phyloP scores from a whole-genome alignment of 1,140 invertebrate species.

The Brachionus koreanus region DNA sequence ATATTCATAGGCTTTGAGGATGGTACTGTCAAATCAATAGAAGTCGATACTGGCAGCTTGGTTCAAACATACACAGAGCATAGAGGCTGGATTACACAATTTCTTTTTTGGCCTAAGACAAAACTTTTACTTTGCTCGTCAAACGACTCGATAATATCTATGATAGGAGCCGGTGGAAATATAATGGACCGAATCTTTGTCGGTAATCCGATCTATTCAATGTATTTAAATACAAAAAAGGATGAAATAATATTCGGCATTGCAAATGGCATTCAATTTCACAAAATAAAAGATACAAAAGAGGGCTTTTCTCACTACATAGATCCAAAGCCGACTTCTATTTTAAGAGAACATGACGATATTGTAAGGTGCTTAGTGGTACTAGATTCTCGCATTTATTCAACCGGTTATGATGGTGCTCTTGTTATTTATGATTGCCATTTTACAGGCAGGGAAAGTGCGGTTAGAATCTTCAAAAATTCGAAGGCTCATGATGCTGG shows the following conservation, averaged over 20 bases:
- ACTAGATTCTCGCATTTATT: constrained; percentile 55
- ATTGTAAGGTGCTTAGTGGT: constrained; percentile 55
- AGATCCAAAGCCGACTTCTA: constrained; percentile 46
- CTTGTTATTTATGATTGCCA: constrained; percentile 57
- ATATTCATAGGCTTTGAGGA: constrained; percentile 58
- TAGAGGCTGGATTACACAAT: constrained; percentile 29
- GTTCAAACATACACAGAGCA: constrained; percentile 27
- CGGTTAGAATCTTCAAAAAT: constrained; percentile 52
- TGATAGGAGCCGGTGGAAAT: constrained; percentile 36
- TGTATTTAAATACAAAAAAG: constrained; percentile 50
- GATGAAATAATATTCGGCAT: not conserved
- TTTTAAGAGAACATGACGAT: constrained; percentile 54
- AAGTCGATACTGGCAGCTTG: constrained; percentile 23
- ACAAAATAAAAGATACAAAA: not conserved
- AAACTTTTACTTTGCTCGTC: constrained; percentile 35
- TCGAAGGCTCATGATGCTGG: constrained; percentile 56
- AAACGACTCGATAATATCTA: not conserved
- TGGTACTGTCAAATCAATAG: constrained; percentile 45
- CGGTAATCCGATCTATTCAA: constrained; percentile 55
- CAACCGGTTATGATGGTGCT: constrained; percentile 56
- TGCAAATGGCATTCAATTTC: constrained; percentile 33
- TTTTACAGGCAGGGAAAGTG: constrained; percentile 52
- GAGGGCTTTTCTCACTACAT: not conserved
- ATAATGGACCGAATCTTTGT: constrained; percentile 46
- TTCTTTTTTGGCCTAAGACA: constrained; percentile 16